A percentile compares a stretch with the other conserved stretches of the same genome.
phyloP scores from a whole-genome alignment of 2,888 invertebrate species.

The Hipparchia sbordonii region DNA sequence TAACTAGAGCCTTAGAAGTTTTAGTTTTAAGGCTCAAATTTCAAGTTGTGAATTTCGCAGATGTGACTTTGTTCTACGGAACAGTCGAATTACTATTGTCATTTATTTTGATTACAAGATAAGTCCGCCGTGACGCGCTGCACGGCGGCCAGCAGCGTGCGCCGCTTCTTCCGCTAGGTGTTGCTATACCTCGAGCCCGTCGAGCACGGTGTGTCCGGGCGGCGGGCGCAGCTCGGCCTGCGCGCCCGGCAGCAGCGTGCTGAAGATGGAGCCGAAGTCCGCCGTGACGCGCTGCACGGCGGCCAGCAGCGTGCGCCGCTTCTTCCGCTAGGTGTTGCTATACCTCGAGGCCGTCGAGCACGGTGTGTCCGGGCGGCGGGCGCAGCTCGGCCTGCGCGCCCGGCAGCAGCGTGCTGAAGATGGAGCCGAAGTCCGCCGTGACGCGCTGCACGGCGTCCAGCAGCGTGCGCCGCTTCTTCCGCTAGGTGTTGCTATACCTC shows the following conservation, averaged over 20 bases:
- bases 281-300: too few relatives aligned
- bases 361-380: slow-evolving; percentile 87
- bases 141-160: too few relatives aligned
- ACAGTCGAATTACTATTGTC: too few relatives aligned
- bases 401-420: slow-evolving; percentile 95
- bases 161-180: too few relatives aligned
- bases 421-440: slow-evolving; percentile 96
- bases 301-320: too few relatives aligned
- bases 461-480: slow-evolving; percentile 55
- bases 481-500: slow-evolving; percentile 82
- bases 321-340: too few relatives aligned
- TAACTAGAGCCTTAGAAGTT: too few relatives aligned
- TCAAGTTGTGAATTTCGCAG: too few relatives aligned
- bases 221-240: slow-evolving; percentile 92
- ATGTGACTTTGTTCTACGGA: too few relatives aligned
- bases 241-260: slow-evolving; percentile 94
- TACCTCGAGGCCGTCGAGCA: slow-evolving; percentile 95
- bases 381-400: slow-evolving; percentile 94
- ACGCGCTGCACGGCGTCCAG: slow-evolving; percentile 93
- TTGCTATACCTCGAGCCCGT: slow-evolving; percentile 96
- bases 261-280: slow-evolving; percentile 97
- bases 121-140: too few relatives aligned
- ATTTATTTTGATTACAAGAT: too few relatives aligned
- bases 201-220: slow-evolving; percentile 87
- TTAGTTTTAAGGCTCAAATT: too few relatives aligned